These are phyloP conservation scores for Aporrectodea caliginosa DNA, from an alignment of 1,140 invertebrate genomes.

Conservation along the genomic window DNA sequence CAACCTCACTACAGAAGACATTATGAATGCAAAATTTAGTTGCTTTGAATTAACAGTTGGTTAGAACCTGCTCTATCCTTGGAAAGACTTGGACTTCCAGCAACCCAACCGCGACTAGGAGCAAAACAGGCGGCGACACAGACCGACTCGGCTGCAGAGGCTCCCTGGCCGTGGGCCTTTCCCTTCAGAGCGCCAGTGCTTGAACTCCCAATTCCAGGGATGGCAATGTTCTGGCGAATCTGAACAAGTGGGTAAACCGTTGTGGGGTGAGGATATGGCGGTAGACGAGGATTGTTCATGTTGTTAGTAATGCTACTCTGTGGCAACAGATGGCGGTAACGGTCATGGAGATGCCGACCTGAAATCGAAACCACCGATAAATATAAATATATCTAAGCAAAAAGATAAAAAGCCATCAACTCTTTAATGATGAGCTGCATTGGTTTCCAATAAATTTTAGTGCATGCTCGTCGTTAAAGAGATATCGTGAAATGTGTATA, in stretches of 20 bases:
- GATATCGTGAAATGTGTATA: neutral
- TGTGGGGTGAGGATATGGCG: constrained; percentile 80
- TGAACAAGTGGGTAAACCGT: constrained; percentile 76
- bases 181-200: constrained; percentile 33
- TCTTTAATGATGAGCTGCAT: neutral
- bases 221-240: constrained; percentile 67
- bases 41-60: too few relatives aligned
- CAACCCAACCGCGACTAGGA: constrained; percentile 68
- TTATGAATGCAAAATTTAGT: too few relatives aligned
- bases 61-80: constrained; percentile 51
- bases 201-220: constrained; percentile 41
- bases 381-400: neutral
- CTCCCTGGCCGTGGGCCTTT: constrained; percentile 35
- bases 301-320: constrained; percentile 59
- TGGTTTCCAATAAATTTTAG: neutral
- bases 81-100: constrained; percentile 56
- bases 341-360: neutral
- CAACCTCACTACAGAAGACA: constrained; percentile 23
- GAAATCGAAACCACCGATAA: neutral
- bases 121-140: constrained; percentile 75
- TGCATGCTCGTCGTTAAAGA: neutral
- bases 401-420: neutral
- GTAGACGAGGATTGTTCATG: constrained; percentile 70
- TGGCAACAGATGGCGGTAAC: constrained; percentile 53
- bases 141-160: constrained; percentile 42